A percentile compares a stretch with the other conserved stretches of the same genome.
Evolutionary conservation across 1,140 invertebrate species (phyloP).

Genomic region (Drosophila virilis): DNA sequence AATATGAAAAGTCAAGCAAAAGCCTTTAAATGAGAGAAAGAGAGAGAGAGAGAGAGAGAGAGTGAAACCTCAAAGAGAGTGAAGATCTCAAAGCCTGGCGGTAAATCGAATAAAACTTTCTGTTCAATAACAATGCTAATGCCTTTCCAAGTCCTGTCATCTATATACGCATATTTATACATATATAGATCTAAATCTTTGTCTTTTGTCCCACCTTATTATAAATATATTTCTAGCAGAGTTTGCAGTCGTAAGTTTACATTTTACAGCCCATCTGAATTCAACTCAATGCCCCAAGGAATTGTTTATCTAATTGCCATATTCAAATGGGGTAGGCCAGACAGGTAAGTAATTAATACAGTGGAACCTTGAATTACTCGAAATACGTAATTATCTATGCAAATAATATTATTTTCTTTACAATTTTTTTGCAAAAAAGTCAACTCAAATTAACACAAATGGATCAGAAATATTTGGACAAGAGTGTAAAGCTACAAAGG

Average conservation of each 20-base stretch:
- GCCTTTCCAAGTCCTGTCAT: slow-evolving; percentile 54
- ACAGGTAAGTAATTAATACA: slow-evolving; percentile 42
- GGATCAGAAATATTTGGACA: not conserved
- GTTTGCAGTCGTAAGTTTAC: slow-evolving; percentile 57
- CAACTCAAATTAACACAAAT: not conserved
- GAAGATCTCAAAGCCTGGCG: slow-evolving; percentile 37
- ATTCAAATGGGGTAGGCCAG: slow-evolving; percentile 14
- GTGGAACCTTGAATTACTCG: slow-evolving; percentile 41
- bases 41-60: slow-evolving; percentile 14
- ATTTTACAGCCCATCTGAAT: slow-evolving; percentile 52
- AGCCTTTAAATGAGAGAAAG: slow-evolving; percentile 28
- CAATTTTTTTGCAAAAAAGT: not conserved
- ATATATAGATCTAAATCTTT: slow-evolving; percentile 35
- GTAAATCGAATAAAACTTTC: slow-evolving; percentile 47
- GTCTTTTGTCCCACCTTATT: slow-evolving; percentile 47
- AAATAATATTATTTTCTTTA: slow-evolving; percentile 18
- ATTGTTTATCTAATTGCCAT: slow-evolving; percentile 38
- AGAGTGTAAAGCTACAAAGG: too few relatives aligned
- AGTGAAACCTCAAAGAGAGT: not conserved
- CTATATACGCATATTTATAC: slow-evolving; percentile 36
- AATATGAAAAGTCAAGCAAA: slow-evolving; percentile 35
- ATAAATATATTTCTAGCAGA: slow-evolving; percentile 41
- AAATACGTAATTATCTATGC: not conserved
- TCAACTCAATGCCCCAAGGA: slow-evolving; percentile 46
- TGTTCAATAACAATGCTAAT: slow-evolving; percentile 56